phyloP scores from a whole-genome alignment of 2,113 vertebrate species.

The Podarcis raffonei region DNA sequence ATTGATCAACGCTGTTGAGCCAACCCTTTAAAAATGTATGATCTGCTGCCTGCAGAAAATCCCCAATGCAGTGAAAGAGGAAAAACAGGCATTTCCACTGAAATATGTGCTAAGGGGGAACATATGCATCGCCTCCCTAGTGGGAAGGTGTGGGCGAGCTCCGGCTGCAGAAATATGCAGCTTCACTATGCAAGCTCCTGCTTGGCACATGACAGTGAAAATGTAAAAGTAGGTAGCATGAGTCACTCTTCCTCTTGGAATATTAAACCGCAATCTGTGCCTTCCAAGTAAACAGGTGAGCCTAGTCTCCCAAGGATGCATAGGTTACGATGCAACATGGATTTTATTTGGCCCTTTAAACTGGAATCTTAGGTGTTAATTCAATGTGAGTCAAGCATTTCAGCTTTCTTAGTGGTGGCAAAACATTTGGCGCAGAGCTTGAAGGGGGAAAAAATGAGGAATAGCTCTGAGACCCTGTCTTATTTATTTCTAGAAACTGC shows the following conservation, averaged over 20 bases:
- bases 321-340: slow-evolving; percentile 14
- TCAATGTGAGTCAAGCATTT: neutral
- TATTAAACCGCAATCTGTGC: neutral
- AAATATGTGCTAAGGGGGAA: neutral
- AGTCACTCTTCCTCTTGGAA: neutral
- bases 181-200: neutral
- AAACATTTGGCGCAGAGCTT: neutral
- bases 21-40: slow-evolving; percentile 2
- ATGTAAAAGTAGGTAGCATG: no score
- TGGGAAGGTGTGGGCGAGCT: no score
- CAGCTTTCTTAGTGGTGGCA: slow-evolving; percentile 4
- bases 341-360: slow-evolving; percentile 29
- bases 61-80: neutral
- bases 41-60: neutral
- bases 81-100: neutral
- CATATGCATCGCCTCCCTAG: no score
- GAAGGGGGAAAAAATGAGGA: slow-evolving; percentile 23
- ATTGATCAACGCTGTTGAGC: neutral
- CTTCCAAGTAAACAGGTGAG: slow-evolving; percentile 9
- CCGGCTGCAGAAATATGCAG: neutral
- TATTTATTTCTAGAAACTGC: slow-evolving; percentile 80
- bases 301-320: slow-evolving; percentile 18
- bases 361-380: slow-evolving; percentile 3
- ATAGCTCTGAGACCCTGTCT: slow-evolving; percentile 43
- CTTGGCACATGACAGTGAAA: neutral